Evolutionary conservation across 2,797 vertebrate genomes (phyloP).

Genomic region (Prionace glauca): DNA sequence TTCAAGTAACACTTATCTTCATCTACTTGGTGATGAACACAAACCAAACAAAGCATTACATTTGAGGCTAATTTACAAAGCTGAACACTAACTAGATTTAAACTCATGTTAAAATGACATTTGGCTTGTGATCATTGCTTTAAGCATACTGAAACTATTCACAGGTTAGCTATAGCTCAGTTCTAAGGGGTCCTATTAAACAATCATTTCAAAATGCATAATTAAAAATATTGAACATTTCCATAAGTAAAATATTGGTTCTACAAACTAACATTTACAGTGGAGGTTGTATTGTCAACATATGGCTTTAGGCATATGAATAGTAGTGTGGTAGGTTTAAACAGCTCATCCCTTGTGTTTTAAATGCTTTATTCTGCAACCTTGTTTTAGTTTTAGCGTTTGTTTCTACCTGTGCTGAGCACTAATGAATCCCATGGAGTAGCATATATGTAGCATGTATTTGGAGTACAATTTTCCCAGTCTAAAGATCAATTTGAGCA

Average conservation of each 20-base stretch:
- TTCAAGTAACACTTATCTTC: background rate
- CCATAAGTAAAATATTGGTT: background rate
- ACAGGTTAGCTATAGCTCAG: background rate
- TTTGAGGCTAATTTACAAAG: background rate
- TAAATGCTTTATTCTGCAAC: background rate
- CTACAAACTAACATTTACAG: background rate
- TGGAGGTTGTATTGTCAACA: background rate
- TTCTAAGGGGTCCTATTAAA: background rate
- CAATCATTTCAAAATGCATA: background rate
- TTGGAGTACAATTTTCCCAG: background rate
- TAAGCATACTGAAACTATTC: background rate
- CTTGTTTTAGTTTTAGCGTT: background rate
- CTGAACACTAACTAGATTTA: background rate
- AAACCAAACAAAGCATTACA: background rate
- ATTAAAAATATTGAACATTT: background rate
- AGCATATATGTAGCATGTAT: background rate
- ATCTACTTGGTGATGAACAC: background rate
- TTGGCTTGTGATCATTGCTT: background rate
- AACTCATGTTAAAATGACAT: background rate
- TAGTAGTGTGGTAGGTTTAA: background rate
- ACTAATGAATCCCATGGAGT: background rate
- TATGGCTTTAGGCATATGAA: background rate
- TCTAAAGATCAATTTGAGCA: background rate
- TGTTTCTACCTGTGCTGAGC: background rate
- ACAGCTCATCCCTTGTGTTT: background rate